Conservation (phyloP, 1,140 invertebrate species). For the Anadara kagoshimensis region DNA sequence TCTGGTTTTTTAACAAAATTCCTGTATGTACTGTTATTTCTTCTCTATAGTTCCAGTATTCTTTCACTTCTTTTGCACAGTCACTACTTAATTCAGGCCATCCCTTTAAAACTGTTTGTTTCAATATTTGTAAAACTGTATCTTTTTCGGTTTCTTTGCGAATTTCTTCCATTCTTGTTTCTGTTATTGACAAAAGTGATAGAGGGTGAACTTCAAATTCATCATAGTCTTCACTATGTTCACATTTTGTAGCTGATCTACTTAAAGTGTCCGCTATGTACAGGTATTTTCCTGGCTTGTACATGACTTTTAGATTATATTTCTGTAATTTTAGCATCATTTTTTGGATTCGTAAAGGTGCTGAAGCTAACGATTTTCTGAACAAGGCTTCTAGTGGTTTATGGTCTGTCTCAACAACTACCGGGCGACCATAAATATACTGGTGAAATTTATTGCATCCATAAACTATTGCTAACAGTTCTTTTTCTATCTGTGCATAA, state of each 20-base stretch:
- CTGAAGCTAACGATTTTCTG: conserved; percentile 46
- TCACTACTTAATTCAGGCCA: conserved; percentile 22
- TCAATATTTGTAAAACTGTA: conserved; percentile 2
- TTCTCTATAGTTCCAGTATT: conserved; percentile 36
- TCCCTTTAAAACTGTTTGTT: conserved; percentile 20
- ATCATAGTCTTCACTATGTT: background rate
- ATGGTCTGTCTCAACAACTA: conserved; percentile 42
- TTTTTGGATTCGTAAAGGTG: conserved; percentile 48
- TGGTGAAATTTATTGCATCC: conserved; percentile 22
- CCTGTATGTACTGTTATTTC: conserved; percentile 40
- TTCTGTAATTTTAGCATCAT: conserved; percentile 48
- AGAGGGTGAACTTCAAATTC: background rate
- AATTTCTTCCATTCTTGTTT: background rate
- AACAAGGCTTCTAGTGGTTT: conserved; percentile 49
- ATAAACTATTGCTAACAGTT: conserved; percentile 36
- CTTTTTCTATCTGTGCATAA: conserved; percentile 69
- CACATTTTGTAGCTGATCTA: background rate
- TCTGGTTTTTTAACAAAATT: conserved; percentile 33
- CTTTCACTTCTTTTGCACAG: background rate
- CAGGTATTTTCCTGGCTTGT: conserved; percentile 3
- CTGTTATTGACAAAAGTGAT: background rate
- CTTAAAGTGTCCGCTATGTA: too few relatives aligned
- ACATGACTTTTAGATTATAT: conserved; percentile 34
- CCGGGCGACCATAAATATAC: conserved; percentile 11
- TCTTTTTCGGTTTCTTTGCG: background rate